A percentile compares a stretch with the other conserved stretches of the same genome.
phyloP scores from a whole-genome alignment of 2,113 vertebrate species.

The Pycnonotus jocosus region DNA sequence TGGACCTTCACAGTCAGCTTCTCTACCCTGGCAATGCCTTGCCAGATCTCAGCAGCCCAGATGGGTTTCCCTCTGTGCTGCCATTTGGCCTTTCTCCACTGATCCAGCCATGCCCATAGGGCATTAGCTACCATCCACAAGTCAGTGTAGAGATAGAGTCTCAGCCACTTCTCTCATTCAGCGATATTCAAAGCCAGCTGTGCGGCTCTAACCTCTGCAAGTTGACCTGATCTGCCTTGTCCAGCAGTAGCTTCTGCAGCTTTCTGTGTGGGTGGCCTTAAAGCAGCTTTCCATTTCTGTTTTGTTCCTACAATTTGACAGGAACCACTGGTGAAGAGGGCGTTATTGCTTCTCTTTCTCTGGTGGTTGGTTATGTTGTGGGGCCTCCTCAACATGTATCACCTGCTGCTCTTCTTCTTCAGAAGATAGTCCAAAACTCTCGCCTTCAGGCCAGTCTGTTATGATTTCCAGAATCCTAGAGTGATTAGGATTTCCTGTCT shows the following conservation, averaged over 20 bases:
- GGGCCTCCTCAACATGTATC: too few relatives aligned
- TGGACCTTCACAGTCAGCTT: not conserved
- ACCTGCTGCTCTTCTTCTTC: too few relatives aligned
- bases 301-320: not conserved
- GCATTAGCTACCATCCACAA: not conserved
- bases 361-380: not conserved
- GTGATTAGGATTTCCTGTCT: not conserved
- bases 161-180: not conserved
- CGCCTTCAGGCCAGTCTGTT: not conserved
- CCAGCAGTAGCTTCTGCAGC: not conserved
- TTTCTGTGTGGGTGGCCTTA: not conserved
- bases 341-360: accelerated
- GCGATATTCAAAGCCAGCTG: not conserved
- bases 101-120: not conserved
- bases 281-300: not conserved
- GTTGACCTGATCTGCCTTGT: not conserved
- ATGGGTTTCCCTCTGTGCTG: not conserved
- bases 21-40: accelerated
- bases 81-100: not conserved
- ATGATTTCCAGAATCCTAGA: not conserved
- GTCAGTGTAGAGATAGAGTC: not conserved
- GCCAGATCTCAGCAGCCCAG: not conserved
- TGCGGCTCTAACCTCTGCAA: not conserved
- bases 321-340: not conserved
- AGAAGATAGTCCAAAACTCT: too few relatives aligned